These are phyloP conservation scores for Erythrolamprus reginae DNA, from an alignment of 2,113 vertebrate genomes.

Conservation along the genomic window DNA sequence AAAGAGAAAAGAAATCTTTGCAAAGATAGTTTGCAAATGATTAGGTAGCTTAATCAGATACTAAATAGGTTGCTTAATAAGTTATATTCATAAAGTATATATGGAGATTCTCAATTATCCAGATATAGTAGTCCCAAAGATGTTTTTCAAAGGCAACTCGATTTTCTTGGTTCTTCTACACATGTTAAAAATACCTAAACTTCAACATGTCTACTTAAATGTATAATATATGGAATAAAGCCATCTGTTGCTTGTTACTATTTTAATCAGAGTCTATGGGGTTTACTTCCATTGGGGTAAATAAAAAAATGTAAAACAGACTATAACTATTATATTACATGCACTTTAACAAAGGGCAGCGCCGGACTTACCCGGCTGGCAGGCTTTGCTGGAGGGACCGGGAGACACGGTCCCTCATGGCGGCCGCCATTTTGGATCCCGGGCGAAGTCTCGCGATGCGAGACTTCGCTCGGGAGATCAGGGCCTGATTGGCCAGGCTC, in stretches of 20 bases:
- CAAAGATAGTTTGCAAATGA: background rate
- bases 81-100: background rate
- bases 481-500: no score
- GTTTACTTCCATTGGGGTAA: background rate
- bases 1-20: background rate
- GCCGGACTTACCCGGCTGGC: no score
- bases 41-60: background rate
- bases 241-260: background rate
- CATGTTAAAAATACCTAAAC: background rate
- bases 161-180: background rate
- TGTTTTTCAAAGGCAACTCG: background rate
- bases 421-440: no score
- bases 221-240: background rate
- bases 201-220: background rate
- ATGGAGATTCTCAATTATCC: background rate
- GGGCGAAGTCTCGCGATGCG: no score
- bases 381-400: no score
- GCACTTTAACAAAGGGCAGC: constrained; percentile 12
- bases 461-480: no score
- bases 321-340: constrained; percentile 5
- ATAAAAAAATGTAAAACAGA: background rate
- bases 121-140: background rate
- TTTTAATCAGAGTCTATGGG: background rate
- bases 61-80: background rate
- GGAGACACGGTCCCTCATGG: no score